These are phyloP conservation scores for Ornithoptera priamus DNA, from an alignment of 2,888 invertebrate species.

Conservation along the genomic window DNA sequence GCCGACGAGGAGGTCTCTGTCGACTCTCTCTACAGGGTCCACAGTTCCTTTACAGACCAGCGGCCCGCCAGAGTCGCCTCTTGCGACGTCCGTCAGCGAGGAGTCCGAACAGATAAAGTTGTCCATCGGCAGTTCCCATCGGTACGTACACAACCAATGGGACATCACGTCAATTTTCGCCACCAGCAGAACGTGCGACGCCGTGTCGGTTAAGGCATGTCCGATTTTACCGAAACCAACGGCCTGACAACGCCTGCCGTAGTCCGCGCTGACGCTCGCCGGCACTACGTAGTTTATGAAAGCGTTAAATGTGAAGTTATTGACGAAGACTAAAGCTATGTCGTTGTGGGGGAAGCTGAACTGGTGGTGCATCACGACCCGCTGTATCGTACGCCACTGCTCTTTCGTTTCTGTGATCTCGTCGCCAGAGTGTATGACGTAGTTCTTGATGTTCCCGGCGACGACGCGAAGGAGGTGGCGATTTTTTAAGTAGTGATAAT, in stretches of 20 bases:
- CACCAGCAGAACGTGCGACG: constrained; percentile 44
- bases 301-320: constrained; percentile 37
- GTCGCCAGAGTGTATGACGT: constrained; percentile 40
- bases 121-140: constrained; percentile 61
- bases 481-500: constrained; percentile 44
- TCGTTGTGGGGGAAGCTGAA: constrained; percentile 49
- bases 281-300: constrained; percentile 33
- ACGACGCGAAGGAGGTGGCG: constrained; percentile 44
- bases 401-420: constrained; percentile 38
- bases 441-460: constrained; percentile 48
- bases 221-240: constrained; percentile 53
- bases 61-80: constrained; percentile 65
- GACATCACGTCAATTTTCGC: constrained; percentile 47
- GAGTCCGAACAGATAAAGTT: constrained; percentile 50
- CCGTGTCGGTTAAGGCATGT: constrained; percentile 5
- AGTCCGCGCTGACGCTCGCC: constrained; percentile 42
- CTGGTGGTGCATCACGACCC: constrained; percentile 36
- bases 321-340: constrained; percentile 48
- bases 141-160: constrained; percentile 42
- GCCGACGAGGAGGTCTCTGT: constrained; percentile 50
- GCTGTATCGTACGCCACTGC: constrained; percentile 42
- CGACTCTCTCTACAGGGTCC: constrained; percentile 40
- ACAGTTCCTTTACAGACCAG: constrained; percentile 47
- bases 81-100: constrained; percentile 44
- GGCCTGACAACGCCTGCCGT: constrained; percentile 42